Evolutionary conservation across 2,113 vertebrate genomes (phyloP).

Genomic region (Muntiacus muntjak): DNA sequence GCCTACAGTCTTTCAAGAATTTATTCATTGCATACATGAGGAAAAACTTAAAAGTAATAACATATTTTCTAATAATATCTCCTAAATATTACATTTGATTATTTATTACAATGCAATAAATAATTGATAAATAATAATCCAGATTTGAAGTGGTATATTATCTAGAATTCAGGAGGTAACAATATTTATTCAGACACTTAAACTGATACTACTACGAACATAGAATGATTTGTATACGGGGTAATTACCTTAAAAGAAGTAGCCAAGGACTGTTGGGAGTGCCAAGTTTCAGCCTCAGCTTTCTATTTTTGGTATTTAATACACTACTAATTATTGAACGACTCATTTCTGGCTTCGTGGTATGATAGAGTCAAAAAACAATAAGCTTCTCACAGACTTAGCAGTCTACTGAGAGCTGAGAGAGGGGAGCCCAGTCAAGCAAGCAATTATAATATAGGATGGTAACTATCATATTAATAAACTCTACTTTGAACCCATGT

Average conservation of each 20-base stretch:
- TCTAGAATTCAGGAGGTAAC: neutral
- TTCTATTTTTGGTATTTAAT: neutral
- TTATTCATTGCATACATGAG: neutral
- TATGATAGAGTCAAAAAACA: neutral
- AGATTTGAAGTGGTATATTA: neutral
- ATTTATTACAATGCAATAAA: neutral
- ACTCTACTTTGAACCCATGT: neutral
- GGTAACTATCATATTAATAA: neutral
- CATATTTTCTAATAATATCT: neutral
- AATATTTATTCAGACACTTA: neutral
- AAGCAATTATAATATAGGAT: neutral
- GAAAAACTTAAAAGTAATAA: neutral
- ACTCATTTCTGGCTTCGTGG: neutral
- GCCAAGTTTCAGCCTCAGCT: neutral
- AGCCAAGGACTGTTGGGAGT: neutral
- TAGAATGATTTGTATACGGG: neutral
- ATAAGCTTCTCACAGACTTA: neutral
- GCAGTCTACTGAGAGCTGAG: neutral
- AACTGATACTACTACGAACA: accelerated
- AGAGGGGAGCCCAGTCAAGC: accelerated
- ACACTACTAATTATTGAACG: neutral
- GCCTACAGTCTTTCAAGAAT: neutral
- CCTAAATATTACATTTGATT: neutral
- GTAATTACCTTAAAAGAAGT: neutral
- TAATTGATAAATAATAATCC: neutral